Conservation (phyloP, 2,113 vertebrate genomes). For the Myiopsitta monachus region DNA sequence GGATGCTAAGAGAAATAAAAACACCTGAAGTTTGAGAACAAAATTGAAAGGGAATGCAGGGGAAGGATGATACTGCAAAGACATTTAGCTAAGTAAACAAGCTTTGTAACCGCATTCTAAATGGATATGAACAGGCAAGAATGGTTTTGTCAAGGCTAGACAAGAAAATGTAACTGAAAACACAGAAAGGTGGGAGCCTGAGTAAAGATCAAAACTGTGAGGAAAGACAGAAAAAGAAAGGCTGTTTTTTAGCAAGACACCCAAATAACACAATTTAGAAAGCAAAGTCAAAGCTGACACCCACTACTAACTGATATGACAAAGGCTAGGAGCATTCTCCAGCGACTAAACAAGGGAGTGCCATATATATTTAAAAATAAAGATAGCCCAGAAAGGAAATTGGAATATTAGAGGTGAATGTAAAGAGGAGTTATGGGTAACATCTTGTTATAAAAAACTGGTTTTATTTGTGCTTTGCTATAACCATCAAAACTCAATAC, state of each 20-base stretch:
- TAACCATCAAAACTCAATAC: neutral
- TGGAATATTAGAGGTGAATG: neutral
- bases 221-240: conserved; percentile 15
- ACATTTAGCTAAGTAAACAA: neutral
- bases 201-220: conserved; percentile 13
- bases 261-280: neutral
- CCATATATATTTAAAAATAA: neutral
- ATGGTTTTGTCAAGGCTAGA: conserved; percentile 1
- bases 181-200: neutral
- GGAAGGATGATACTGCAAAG: neutral
- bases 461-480: neutral
- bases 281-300: conserved; percentile 23
- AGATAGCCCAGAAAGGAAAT: neutral
- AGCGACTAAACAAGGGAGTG: neutral
- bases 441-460: neutral
- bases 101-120: neutral
- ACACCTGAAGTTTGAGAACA: neutral
- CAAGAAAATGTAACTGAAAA: conserved; percentile 17
- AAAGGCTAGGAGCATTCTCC: neutral
- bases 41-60: neutral
- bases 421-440: neutral
- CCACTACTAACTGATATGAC: conserved; percentile 21
- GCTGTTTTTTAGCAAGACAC: neutral
- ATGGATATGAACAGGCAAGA: neutral
- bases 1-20: neutral